Base-by-base conservation (phyloP, 2,113 vertebrate species). In the Neodon shergylaensis region DNA sequence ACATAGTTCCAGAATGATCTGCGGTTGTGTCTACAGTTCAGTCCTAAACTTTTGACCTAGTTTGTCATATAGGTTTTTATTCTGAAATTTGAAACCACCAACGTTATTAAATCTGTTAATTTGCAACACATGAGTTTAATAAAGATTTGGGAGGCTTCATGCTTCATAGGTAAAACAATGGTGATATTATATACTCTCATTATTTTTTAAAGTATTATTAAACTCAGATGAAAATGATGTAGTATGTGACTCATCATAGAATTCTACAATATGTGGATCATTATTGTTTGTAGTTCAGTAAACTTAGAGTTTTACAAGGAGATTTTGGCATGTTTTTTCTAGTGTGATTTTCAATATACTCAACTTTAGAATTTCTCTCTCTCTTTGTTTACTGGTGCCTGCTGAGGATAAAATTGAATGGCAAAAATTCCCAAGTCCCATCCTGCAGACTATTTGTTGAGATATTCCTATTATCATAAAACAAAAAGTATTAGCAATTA, bases 401-500 rank as follows among this genome's bases (percentile, higher is more conserved):
- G 39, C 36, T 49, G 49, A 96, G 74, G 22, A 47, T 90, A n/a
- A 39, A 81, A 42, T 5, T 70, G n/a, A 61, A 86, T 68, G 31
- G 28, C 39, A 70, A 61, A 65, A 92, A 92, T 76, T 31, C 63
- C n/a, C 58, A 96, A 87, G 79, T 90, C 88, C 54, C 54, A 74
- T 66, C n/a, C 36, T 96, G 26, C 17, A 83, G 21, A 63, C 42
- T 83, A 63, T 31, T 49, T 92, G 19, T 66, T 96, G 72, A 95
- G 42, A 24, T 76, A 49, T 84, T 63, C 95, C 74, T 74, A 97
- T 97, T 90, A 91, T 84, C 17, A 63, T 90, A 70, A 92, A 96
- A 86, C 52, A 95, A 90, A 94, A 96, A 82, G 9, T 52, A 76
- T 83, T 85, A 84, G 16, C 97, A 94, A 86, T 87, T 36, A 65